Base-by-base conservation (phyloP, 2,797 vertebrate genomes). In the Tenualosa ilisha region DNA sequence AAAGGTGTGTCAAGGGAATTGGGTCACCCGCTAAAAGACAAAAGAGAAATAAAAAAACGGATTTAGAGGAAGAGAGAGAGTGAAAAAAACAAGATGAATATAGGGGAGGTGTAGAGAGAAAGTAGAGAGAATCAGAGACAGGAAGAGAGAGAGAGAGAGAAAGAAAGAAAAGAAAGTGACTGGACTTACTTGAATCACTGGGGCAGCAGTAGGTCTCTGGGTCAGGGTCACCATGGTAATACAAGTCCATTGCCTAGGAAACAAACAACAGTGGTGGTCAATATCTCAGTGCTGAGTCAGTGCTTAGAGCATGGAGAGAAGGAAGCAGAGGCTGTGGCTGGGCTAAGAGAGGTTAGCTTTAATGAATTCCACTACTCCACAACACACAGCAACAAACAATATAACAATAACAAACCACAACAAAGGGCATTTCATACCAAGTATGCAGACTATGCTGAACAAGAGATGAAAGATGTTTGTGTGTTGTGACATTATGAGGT, bases 161-260 rank as follows among this genome's bases (percentile, higher is more conserved):
- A 82, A 26, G 37, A 40, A 59, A 12, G 88, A 61, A 72, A 49
- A 83, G 88, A 75, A 82, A 51, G 65, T 79, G 79, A 15, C 15
- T 22, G 68, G 87, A 89, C 95, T 95, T 93, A 96, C 95, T 91
- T 93, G 92, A 93, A 88, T 96, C 94, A 11, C 91, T 90, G 40
- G 92, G 91, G 91, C 94, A 95, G 91, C 95, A 92, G 91, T 94
- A 95, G 88, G 59, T 92, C 90, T 96, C 95, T 81, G 91, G 91
- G 83, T 95, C 95, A 85, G 94, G 93, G 87, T 95, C 94, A 89
- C 91, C 94, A 88, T 95, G 94, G 91, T 95, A 95, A 91, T 95
- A 96, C 84, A 96, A 90, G 91, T 96, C 95, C 95, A 96, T 95
- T 0, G 95, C 96, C 96, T 96, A 85, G 20, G 83, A 88, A 50